Base-by-base conservation (phyloP, 2,113 vertebrate genomes). In the Riparia riparia region DNA sequence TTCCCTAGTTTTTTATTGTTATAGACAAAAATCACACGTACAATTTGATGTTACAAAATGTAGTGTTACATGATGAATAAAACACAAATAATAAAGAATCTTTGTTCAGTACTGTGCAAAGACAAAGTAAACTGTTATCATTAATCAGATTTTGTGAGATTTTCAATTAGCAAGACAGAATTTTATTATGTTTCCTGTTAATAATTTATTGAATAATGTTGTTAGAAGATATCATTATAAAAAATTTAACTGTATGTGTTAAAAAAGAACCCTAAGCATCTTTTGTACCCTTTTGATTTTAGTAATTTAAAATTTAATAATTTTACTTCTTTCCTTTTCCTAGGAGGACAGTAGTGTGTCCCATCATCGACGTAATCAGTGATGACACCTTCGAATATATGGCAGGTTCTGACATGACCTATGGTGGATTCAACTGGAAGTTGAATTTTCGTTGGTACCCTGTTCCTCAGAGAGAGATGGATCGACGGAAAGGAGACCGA, bases 341-440 rank as follows among this genome's bases (percentile, higher is more conserved):
- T 87, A 99, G 99, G 98, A 99, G 91, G 95, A 99, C 99, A 11
- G 99, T 99, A 73, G 99, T 99, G 72, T 99, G 99, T 91, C 99
- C 99, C 81, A 99, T 99, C 96, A 99, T 99, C 77, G 99, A 99
- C 31, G 99, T 99, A 73, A 99, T 99, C 98, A 99, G 99, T 3
- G 99, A 99, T 74, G 99, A 99, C 82, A 99, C 99, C 26, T 99
- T 99, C 1, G 99, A 99, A 97, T 99, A 99, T 72, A 99, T 99
- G 99, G 99, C 99, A n/a, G 99, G 99, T 37, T 99, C 99, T 10
- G 99, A 99, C 96, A 99, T 99, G 99, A 99, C 99, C 13, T 99
- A 99, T 44, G 99, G 99, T 45, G 99, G 99, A 28, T 99, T 99
- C 98, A 99, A 99, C 97, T 99, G 99, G 99, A 99, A 99, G 94